Conservation (phyloP, 2,113 vertebrate species). For the Sylvietta virens region DNA sequence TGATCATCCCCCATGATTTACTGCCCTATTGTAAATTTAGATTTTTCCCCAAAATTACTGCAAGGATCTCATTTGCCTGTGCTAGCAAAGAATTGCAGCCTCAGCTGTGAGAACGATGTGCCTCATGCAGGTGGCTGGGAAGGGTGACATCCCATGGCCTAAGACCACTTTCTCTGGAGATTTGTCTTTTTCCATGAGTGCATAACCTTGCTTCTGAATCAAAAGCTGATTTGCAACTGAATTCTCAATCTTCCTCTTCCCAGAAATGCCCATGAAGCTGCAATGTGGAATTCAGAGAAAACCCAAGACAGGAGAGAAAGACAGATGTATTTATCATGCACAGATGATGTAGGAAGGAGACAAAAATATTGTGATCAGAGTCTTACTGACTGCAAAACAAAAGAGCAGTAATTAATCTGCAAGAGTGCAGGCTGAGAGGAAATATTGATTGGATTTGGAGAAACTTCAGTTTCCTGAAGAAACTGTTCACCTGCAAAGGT, state of each 20-base stretch:
- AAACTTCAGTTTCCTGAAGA: constrained; percentile 39
- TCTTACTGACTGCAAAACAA: constrained; percentile 44
- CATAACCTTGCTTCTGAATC: not conserved
- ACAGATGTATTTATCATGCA: constrained; percentile 64
- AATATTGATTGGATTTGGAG: constrained; percentile 55
- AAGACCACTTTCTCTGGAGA: not conserved
- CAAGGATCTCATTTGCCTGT: not conserved
- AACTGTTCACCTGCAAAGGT: constrained; percentile 58
- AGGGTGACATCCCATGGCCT: not conserved
- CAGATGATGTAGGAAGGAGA: constrained; percentile 48
- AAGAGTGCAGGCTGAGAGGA: constrained; percentile 31
- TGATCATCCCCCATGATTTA: not conserved
- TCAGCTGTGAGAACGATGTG: not conserved
- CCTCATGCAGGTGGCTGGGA: not conserved
- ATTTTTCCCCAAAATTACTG: not conserved
- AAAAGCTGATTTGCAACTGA: not conserved
- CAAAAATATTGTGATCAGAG: constrained; percentile 44
- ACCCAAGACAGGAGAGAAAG: not conserved
- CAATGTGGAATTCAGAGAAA: not conserved
- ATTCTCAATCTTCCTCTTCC: not conserved
- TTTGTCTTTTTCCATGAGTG: not conserved
- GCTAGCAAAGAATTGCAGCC: not conserved
- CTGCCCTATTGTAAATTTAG: not conserved
- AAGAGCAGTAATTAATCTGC: constrained; percentile 54
- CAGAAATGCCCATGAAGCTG: not conserved